Percentiles rank a stretch among this genome's conserved stretches.
These are phyloP conservation scores for Sarcophaga variegata DNA, from an alignment of 2,888 invertebrate genomes.

Conservation along the genomic window DNA sequence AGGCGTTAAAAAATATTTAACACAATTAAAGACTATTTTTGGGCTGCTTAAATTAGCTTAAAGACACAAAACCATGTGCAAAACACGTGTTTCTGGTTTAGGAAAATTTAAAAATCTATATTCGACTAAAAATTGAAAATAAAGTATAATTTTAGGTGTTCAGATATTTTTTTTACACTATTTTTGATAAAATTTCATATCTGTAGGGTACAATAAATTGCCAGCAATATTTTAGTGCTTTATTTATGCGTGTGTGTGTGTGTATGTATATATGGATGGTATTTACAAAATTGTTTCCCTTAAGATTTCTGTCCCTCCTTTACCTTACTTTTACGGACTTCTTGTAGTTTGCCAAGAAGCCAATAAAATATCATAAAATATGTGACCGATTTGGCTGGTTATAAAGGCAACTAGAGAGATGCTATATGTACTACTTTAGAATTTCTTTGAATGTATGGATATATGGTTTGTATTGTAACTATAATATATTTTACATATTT, in stretches of 20 bases:
- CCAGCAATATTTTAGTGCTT: neutral
- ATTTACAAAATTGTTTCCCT: slow-evolving; percentile 15
- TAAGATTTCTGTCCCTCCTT: neutral
- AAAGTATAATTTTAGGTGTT: too few relatives aligned
- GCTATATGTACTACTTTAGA: neutral
- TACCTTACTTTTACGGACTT: neutral
- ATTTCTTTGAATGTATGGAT: neutral
- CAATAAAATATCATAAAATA: slow-evolving; percentile 65
- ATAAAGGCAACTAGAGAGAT: slow-evolving; percentile 14
- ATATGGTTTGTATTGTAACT: neutral
- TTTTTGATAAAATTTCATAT: too few relatives aligned
- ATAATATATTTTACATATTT: too few relatives aligned
- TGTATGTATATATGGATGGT: neutral
- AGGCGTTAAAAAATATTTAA: neutral
- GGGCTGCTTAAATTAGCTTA: neutral
- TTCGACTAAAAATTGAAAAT: too few relatives aligned
- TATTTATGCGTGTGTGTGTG: neutral
- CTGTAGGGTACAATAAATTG: too few relatives aligned
- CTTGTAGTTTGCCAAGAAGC: slow-evolving; percentile 20
- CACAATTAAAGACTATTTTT: slow-evolving; percentile 21
- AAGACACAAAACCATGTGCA: too few relatives aligned
- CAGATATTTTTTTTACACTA: too few relatives aligned
- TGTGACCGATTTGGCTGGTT: slow-evolving; percentile 66
- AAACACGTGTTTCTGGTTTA: too few relatives aligned
- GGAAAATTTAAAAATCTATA: too few relatives aligned